Evolutionary conservation across 2,113 vertebrate species (phyloP).

Genomic region (Cyprinodon tularosa): DNA sequence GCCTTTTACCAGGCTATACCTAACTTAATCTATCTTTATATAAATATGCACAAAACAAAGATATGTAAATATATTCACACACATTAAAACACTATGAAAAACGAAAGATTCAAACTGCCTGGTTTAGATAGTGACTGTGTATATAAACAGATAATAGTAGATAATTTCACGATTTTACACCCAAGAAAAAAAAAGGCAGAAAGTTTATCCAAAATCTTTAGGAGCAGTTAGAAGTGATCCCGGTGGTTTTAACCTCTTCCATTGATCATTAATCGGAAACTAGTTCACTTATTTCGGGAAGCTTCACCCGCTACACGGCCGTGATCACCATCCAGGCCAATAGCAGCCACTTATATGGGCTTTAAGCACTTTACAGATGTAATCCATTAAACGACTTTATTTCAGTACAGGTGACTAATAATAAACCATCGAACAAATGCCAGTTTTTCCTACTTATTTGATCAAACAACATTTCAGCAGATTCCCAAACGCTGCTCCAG

Average conservation of each 20-base stretch:
- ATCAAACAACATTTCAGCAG: slow-evolving; percentile 35
- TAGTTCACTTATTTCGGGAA: slow-evolving; percentile 1
- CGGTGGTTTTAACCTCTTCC: background rate
- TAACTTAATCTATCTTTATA: too few species aligned
- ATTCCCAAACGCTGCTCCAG: slow-evolving; percentile 22
- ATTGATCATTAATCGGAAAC: background rate
- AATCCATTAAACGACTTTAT: background rate
- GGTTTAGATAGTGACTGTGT: too few species aligned
- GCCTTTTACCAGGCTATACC: too few species aligned
- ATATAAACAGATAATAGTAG: too few species aligned
- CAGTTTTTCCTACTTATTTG: background rate
- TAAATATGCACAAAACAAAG: too few species aligned
- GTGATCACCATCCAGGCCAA: background rate
- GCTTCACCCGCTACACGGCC: background rate
- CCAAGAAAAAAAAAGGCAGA: background rate
- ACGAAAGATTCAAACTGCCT: too few species aligned
- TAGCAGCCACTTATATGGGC: background rate
- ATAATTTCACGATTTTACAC: background rate
- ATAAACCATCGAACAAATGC: background rate
- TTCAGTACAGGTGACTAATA: background rate
- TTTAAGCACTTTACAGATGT: background rate
- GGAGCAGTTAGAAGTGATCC: background rate
- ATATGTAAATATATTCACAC: too few species aligned
- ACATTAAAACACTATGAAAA: too few species aligned
- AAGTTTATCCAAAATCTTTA: background rate